Conservation (phyloP, 2,888 invertebrate species). For the Lycocerus yunnanus region DNA sequence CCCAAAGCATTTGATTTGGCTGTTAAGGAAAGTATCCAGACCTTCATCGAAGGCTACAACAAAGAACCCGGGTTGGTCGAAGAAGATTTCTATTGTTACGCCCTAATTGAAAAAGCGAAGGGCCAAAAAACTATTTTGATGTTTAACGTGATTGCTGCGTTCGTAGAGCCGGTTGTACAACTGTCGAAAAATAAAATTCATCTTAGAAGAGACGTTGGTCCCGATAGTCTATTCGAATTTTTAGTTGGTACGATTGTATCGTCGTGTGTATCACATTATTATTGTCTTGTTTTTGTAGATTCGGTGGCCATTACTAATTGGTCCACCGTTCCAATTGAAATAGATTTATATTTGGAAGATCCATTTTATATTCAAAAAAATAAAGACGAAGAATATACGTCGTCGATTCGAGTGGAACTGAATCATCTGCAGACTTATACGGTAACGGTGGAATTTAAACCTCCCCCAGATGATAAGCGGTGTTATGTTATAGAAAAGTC, state of each 20-base stretch:
- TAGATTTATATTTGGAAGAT: conserved; percentile 56
- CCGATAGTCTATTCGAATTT: conserved; percentile 26
- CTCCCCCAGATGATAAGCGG: conserved; percentile 32
- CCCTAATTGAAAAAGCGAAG: conserved; percentile 59
- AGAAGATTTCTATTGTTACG: conserved; percentile 65
- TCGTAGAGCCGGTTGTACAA: conserved; percentile 63
- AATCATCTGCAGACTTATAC: conserved; percentile 29
- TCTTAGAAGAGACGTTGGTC: conserved; percentile 59
- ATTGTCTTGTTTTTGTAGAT: conserved; percentile 56
- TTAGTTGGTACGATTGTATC: conserved; percentile 19
- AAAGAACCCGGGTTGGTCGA: conserved; percentile 54
- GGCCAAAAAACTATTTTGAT: conserved; percentile 60
- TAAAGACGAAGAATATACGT: conserved; percentile 12
- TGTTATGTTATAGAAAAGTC: conserved; percentile 40
- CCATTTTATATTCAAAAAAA: conserved; percentile 55
- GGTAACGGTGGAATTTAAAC: conserved; percentile 43
- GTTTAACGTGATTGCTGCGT: conserved; percentile 60
- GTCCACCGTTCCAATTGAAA: conserved; percentile 58
- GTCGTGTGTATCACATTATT: no score
- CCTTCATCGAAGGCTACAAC: conserved; percentile 54
- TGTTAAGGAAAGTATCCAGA: conserved; percentile 55
- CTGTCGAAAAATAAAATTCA: conserved; percentile 58
- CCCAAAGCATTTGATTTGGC: conserved; percentile 58
- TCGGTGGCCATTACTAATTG: conserved; percentile 61
- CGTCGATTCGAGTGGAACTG: conserved; percentile 32